Base-by-base conservation (phyloP, 2,888 invertebrate genomes). In the Conus canariensis region DNA sequence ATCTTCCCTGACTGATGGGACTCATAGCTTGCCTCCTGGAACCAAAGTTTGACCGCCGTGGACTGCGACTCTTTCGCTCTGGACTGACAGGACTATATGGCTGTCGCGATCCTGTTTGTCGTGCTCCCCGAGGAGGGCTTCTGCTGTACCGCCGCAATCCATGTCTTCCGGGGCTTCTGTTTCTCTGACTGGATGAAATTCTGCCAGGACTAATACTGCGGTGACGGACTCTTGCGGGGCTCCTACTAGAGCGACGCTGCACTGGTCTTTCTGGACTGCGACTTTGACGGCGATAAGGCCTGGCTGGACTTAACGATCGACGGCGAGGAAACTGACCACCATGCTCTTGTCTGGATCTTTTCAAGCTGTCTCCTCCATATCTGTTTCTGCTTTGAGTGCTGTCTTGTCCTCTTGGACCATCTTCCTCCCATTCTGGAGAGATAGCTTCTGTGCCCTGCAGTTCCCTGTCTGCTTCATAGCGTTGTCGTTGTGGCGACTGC, bases 371-470 rank as follows among this genome's bases (percentile, higher is more conserved):
- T 9, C 14, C 67, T 12, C n/a, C 64, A 30, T 14, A n/a, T 60
- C 64, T 82, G 82, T 82, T 30, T 56, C 56, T 82, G 30, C 45
- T 60, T n/a, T 59, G 59, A 22, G 19, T n/a, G 30, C 45, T 30
- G 30, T 19, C 58, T 10, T 7, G 87, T 9, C 74, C 70, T 22
- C 56, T n/a, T 56, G n/a, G 85, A 77, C 19, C n/a, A 30, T 89
- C 89, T 14, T 85, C 83, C 2, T 89, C 89, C 89, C 89, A 89
- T 30, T 89, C 89, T 7, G 89, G 89, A 56, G 89, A 89, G 12
- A 89, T 89, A 19, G 85, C 89, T 60, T 89, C 89, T 12, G 74
- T 88, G 88, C 88, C 89, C 70, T 85, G 74, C 45, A 85, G 19
- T 4, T 74, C 74, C 10, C 10, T 67, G 56, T 85, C 74, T 12